Percentiles rank a stretch among this genome's conserved stretches.
These are phyloP conservation scores for Propithecus deckenii DNA, from an alignment of 2,797 vertebrate genomes.

Conservation along the genomic window DNA sequence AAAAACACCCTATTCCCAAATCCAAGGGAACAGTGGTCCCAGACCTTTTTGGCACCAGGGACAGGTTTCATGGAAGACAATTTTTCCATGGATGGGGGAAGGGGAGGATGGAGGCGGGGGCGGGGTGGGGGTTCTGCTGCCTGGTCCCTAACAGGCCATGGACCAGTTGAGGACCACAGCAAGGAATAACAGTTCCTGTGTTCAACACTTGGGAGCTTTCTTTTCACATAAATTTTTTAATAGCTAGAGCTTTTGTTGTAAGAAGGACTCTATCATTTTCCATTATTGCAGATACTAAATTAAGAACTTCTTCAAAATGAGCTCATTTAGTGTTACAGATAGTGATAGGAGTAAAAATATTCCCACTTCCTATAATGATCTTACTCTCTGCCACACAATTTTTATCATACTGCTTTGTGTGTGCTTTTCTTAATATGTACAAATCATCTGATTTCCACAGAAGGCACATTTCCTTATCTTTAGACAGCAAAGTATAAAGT, in stretches of 20 bases:
- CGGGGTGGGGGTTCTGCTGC: too few species aligned
- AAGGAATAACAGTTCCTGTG: neutral
- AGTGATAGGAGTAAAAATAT: slow-evolving; percentile 39
- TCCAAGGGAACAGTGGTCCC: neutral
- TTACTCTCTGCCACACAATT: neutral
- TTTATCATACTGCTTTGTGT: slow-evolving; percentile 13
- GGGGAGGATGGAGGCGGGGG: too few species aligned
- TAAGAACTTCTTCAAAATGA: slow-evolving; percentile 55
- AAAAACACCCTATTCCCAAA: neutral
- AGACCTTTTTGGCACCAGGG: too few species aligned
- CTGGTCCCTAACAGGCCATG: too few species aligned
- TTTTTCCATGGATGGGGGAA: too few species aligned
- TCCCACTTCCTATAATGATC: slow-evolving; percentile 4
- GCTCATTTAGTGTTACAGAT: slow-evolving; percentile 26
- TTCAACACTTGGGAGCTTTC: neutral
- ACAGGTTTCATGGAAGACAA: too few species aligned
- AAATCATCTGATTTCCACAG: neutral
- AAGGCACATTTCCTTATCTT: neutral
- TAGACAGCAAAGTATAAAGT: slow-evolving; percentile 20
- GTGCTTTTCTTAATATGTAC: slow-evolving; percentile 5
- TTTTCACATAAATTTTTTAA: neutral
- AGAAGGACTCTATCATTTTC: neutral
- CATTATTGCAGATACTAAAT: slow-evolving; percentile 45
- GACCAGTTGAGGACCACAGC: too few species aligned
- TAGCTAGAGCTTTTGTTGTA: neutral